Evolutionary conservation across 1,140 invertebrate genomes (phyloP), one percentile per base, ranked within the genome.

Genomic region (Galleria mellonella): DNA sequence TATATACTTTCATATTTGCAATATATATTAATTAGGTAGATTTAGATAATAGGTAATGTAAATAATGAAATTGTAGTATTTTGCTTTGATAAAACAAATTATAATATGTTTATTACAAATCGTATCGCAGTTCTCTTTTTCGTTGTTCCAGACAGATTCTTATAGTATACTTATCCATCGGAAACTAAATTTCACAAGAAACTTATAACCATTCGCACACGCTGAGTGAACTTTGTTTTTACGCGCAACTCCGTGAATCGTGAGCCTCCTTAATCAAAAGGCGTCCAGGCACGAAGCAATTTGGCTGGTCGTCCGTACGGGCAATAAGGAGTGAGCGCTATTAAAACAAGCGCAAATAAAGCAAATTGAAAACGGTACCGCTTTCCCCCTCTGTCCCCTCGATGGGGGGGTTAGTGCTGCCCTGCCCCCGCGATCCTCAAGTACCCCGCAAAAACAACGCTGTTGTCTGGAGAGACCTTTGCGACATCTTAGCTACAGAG

Each of bases 341-440:
- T 83, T 83, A 78, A 83, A 83, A 81, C 79, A 83, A 77, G 74
- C 69, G 67, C 74, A 83, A 83, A 83, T 77, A 83, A 79, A 79
- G 73, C 75, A 79, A 83, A 83, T 83, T 83, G 78, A 79, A 83
- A 83, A 78, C 61, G 75, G 73, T 65, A 79, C 72, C 63, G 69
- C 51, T 55, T 39, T 23, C 17, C 17, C 12, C 35, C 40, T 29
- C 50, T 45, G 32, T 48, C 63, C 61, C 59, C 60, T 51, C 48
- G 30, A 43, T 12, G 47, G 51, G 66, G 67, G 62, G 58, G 55
- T 49, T 51, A 54, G 55, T 59, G 57, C 51, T 53, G 44, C 59
- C 37, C 48, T 52, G 44, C 53, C 52, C 48, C 52, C 35, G 43
- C 31, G 13, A 36, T 35, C 55, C 51, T 39, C 36, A 31, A 29